Base-by-base conservation (phyloP, 2,888 invertebrate species). In the Tyria jacobaeae region DNA sequence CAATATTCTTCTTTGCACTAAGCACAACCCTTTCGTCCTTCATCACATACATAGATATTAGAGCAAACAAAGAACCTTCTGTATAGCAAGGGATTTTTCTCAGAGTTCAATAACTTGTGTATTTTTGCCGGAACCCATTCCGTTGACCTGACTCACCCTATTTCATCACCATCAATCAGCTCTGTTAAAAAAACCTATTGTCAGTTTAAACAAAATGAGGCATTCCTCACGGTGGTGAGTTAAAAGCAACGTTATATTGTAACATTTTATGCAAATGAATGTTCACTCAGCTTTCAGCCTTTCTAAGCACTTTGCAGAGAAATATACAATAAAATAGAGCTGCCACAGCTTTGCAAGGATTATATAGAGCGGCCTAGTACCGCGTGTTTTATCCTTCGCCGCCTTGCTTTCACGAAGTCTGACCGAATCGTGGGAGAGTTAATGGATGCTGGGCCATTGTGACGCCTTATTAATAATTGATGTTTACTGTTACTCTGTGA, bases 241-340 rank as follows among this genome's bases (percentile, higher is more conserved):
- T 86, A 87, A 89, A 87, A 87, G 86, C 85, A 71, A 80, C 79
- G 81, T 83, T 82, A 80, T 76, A 81, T 75, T 80, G 80, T 84
- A 83, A 82, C 82, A 83, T 87, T 88, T 88, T 86, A 89, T 89
- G 88, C 86, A 89, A 89, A 89, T 88, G 82, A 86, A 83, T 80
- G 81, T 82, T 81, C 84, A 59, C 62, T 78, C 81, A 79, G 86
- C 87, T 88, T 84, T 84, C 82, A 85, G 83, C 83, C 82, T 86
- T 81, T 80, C 84, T 69, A 83, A 84, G 81, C 83, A 87, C 86
- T 89, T 86, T 85, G 81, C 84, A 79, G 77, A 78, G 78, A 82
- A 88, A 85, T 84, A 83, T 85, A 86, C 83, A 82, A 84, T 85
- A 86, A 84, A 86, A 81, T 82, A 78, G 73, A 62, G 68, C 67